Evolutionary conservation across 1,140 invertebrate genomes (phyloP), one percentile per base, ranked within the genome.

Genomic region (Contarinia nasturtii): DNA sequence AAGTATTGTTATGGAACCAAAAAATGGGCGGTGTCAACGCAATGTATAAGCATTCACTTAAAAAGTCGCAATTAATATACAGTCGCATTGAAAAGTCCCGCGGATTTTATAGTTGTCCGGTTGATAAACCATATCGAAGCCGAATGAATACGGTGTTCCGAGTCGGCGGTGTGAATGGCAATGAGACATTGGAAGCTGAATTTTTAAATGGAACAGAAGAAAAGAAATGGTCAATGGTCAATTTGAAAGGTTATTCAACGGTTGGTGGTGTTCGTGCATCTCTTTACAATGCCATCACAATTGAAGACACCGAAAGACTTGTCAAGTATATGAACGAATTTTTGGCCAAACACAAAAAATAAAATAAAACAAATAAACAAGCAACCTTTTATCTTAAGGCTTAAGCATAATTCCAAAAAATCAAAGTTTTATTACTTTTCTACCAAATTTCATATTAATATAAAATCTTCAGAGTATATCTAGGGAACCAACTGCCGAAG

Each of bases 181-280:
- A 86, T 52, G 88, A 91, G 46, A 68, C 73, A 1, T 61, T 97
- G 21, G 92, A 97, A 63, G 83, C 83, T 55, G 70, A 81, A 54
- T 98, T 98, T 55, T 55, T 97, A 18, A 70, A 79, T 37, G 79
- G 84, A 49, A 86, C 93, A 2, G 71, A 77, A 50, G 70, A 79
- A 36, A 63, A 71, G 7, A 77, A 77, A n/a, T n/a, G n/a, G n/a
- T n/a, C n/a, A 38, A 83, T 97, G 72, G 74, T 92, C 48, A 83
- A 90, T 54, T 67, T 98, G 18, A 97, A 97, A 67, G 95, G 95
- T 33, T 94, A 98, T 66, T 82, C 89, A 75, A 81, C 79, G 33
- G 90, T 98, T 43, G 94, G 94, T 47, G 94, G 94, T 34, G 89
- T 98, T 40, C 73, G 94, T 37, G 91, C 82, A 15, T 95, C 92